Base-by-base conservation (phyloP, 2,797 vertebrate species). In the Silurus lanzhouensis region DNA sequence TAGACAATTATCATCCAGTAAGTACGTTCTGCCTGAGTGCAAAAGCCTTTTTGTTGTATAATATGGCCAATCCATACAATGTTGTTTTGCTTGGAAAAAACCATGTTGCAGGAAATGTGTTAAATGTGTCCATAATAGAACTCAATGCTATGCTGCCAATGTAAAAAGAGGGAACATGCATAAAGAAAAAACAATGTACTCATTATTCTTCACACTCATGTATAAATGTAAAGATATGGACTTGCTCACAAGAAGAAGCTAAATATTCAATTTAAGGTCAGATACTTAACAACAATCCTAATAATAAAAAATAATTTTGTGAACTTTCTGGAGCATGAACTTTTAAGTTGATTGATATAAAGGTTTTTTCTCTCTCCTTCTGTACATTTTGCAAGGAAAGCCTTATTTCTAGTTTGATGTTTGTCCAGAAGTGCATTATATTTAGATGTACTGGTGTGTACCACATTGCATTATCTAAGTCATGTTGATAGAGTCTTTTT, bases 1-100 rank as follows among this genome's bases (percentile, higher is more conserved):
- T 92, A 94, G 94, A 95, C 94, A 95, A 95, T 95, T 95, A 96
- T 91, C 88, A 94, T 91, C 92, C 94, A 94, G 93, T 90, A 90
- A 95, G 92, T 95, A 44, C 13, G 55, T 19, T 31, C 94, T 96
- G 94, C 88, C 86, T 92, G 94, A 94, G 85, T 79, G 78, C 84
- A 83, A 89, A 90, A 85, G 70, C 27, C 31, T 84, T 82, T 78
- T 63, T 48, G 60, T 87, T 74, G 87, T 88, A 70, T 86, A 12
- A 75, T 86, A 88, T 88, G 63, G 77, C 82, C 38, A 72, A 48
- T 84, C 68, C 79, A 86, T 85, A 88, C 84, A 55, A n/a, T 66
- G 25, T 48, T 25, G 72, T 44, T 83, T 85, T 48, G 77, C 55
- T 84, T 63, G 55, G 9, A 14, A 46, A 78, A 31, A 76, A 70